phyloP scores from a whole-genome alignment of 2,797 vertebrate species.

The Acanthurus lineatus region DNA sequence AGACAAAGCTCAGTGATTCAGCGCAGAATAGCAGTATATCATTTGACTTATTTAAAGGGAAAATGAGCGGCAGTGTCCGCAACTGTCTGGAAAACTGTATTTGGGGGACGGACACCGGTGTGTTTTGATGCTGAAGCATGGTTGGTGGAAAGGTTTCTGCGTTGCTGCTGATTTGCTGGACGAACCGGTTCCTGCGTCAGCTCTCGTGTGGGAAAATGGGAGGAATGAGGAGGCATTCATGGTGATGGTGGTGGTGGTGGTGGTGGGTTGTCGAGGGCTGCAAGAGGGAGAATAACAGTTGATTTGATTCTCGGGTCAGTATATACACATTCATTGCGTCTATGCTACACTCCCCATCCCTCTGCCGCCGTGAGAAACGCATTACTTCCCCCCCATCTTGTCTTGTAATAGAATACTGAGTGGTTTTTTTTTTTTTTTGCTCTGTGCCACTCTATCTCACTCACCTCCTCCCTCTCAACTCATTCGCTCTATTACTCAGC shows the following conservation, averaged over 20 bases:
- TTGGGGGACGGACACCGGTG: slow-evolving; percentile 26
- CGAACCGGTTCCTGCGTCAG: slow-evolving; percentile 37
- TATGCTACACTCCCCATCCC: slow-evolving; percentile 23
- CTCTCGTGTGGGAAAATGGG: slow-evolving; percentile 26
- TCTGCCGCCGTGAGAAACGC: slow-evolving; percentile 55
- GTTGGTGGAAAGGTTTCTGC: background rate
- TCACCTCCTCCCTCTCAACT: slow-evolving; percentile 54
- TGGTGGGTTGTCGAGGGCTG: slow-evolving; percentile 20
- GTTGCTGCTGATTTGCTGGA: slow-evolving; percentile 36
- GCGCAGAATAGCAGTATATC: background rate
- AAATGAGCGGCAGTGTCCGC: too few species aligned
- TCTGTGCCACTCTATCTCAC: slow-evolving; percentile 47
- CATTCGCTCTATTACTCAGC: slow-evolving; percentile 70
- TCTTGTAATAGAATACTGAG: slow-evolving; percentile 70
- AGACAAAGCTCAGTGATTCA: slow-evolving; percentile 19
- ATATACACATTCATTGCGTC: slow-evolving; percentile 48
- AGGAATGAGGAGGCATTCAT: slow-evolving; percentile 2
- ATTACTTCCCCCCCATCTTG: slow-evolving; percentile 45
- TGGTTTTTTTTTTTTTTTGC: slow-evolving; percentile 29
- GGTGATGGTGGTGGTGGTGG: background rate
- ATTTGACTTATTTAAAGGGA: slow-evolving; percentile 30
- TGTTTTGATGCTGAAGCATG: slow-evolving; percentile 35
- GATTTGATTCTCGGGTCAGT: slow-evolving; percentile 64
- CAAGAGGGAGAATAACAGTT: slow-evolving; percentile 47
- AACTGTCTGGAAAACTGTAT: slow-evolving; percentile 22